Evolutionary conservation across 2,113 vertebrate genomes (phyloP), one percentile per base, ranked within the genome.

Genomic region (Colius striatus): DNA sequence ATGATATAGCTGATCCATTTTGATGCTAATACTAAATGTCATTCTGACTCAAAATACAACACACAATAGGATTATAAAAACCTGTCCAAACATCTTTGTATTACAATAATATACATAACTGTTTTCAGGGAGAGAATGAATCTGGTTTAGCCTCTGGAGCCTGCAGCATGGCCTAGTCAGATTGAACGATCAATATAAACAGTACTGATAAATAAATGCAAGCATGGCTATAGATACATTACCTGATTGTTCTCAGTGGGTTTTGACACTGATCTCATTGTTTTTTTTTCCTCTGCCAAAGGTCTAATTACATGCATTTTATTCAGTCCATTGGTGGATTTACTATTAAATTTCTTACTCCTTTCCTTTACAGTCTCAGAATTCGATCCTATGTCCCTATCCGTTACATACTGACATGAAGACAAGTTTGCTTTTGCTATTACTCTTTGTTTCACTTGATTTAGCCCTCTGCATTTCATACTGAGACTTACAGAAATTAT

Each of bases 291-390:
- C 60, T 76, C 85, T 48, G 43, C 71, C 53, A 92, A 53, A 36
- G 78, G 43, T 87, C 54, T 74, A 67, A 96, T 96, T 94, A 65
- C 36, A 86, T 81, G 25, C 34, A 76, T 96, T 96, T 96, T 92
- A 79, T 95, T 96, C 91, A 90, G 67, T 67, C 96, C 89, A 92
- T 92, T 80, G 65, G 47, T 78, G 91, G 73, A 81, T 88, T 92
- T 96, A 34, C 68, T 80, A 45, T 95, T 96, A 92, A 54, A 80
- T 90, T 79, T 89, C 89, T 66, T 80, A 88, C 95, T 96, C 34
- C 27, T 57, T 78, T 87, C 27, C 80, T n/a, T n/a, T 92, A 87
- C 34, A 89, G 84, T 82, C 50, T 76, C 57, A 77, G 70, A 96
- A 91, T 79, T 94, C 77, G 23, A 93, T 43, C 30, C 92, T 97